Evolutionary conservation across 2,797 vertebrate genomes (phyloP).

Genomic region (Rousettus madagascariensis): DNA sequence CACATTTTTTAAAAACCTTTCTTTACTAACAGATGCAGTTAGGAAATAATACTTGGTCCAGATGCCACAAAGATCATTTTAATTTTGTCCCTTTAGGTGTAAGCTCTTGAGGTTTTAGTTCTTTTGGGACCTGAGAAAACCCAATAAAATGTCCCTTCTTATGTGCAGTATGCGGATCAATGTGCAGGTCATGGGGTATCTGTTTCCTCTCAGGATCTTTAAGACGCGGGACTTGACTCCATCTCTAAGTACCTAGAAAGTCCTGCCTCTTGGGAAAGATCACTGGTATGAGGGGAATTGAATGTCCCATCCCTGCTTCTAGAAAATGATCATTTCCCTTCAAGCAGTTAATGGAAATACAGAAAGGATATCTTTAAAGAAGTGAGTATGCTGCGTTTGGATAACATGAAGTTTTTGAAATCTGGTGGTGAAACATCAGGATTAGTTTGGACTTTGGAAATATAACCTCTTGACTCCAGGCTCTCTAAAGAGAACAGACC

Average conservation of each 20-base stretch:
- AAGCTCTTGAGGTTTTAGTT: conserved; percentile 10
- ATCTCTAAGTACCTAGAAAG: neutral
- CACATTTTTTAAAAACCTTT: neutral
- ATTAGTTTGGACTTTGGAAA: neutral
- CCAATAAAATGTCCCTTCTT: neutral
- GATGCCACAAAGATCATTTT: neutral
- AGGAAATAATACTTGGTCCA: neutral
- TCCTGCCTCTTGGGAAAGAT: neutral
- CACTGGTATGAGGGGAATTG: neutral
- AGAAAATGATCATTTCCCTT: neutral
- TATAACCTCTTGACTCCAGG: neutral
- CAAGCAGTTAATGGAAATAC: neutral
- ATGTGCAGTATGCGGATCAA: neutral
- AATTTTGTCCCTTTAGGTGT: conserved; percentile 14
- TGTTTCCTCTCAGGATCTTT: neutral
- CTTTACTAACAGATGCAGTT: neutral
- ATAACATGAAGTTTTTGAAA: neutral
- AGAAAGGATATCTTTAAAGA: neutral
- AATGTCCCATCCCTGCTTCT: neutral
- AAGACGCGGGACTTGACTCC: neutral
- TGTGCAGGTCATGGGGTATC: neutral
- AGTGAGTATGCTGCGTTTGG: neutral
- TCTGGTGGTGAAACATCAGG: neutral
- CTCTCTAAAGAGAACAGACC: neutral
- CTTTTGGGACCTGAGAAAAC: conserved; percentile 10